phyloP scores from a whole-genome alignment of 2,113 vertebrate genomes.

The Pyrgilauda ruficollis region DNA sequence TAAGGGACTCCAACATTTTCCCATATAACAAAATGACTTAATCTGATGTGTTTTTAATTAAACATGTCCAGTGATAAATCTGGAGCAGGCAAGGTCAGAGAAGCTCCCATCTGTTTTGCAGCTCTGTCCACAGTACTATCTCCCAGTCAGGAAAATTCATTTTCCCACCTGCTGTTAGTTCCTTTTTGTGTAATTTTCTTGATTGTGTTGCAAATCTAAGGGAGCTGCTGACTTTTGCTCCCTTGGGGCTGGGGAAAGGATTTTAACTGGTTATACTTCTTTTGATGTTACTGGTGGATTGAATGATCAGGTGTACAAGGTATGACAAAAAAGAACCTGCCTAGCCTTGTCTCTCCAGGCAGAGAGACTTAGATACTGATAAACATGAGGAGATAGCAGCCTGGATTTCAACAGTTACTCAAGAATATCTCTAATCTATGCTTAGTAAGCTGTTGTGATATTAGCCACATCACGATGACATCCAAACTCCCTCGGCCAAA shows the following conservation, averaged over 20 bases:
- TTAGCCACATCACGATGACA: accelerated
- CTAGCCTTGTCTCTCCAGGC: background rate
- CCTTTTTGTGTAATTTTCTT: background rate
- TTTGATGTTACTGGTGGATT: background rate
- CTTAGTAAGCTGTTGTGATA: background rate
- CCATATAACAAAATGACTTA: slow-evolving; percentile 29
- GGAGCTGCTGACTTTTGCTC: background rate
- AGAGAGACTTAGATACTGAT: background rate
- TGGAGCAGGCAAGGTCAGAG: background rate
- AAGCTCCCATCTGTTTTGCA: slow-evolving; percentile 16
- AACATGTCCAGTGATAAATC: background rate
- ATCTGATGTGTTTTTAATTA: slow-evolving; percentile 49
- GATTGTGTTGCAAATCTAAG: background rate
- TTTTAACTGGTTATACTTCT: background rate
- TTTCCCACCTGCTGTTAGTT: background rate
- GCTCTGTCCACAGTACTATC: background rate
- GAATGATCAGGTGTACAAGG: background rate
- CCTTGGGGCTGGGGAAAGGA: background rate
- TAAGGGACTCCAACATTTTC: background rate
- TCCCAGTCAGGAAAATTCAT: background rate
- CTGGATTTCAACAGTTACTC: background rate
- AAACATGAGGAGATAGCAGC: background rate
- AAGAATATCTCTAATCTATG: background rate
- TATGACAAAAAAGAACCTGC: background rate
- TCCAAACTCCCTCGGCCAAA: accelerated